A percentile compares a stretch with the other conserved stretches of the same genome.
Evolutionary conservation across 2,113 vertebrate species (phyloP).

Genomic region (Grammomys surdaster): DNA sequence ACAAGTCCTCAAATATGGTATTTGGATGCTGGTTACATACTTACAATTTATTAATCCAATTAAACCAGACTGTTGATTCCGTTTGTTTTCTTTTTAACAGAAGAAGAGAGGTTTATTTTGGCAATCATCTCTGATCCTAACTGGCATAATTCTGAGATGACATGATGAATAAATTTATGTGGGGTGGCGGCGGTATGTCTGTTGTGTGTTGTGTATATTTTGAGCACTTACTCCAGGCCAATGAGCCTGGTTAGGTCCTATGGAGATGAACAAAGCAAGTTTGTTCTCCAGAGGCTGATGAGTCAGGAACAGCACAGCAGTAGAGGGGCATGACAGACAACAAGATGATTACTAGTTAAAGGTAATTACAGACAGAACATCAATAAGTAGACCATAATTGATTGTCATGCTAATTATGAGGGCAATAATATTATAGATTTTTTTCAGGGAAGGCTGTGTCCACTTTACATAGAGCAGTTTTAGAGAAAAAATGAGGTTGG

Average conservation of each 20-base stretch:
- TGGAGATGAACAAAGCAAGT: constrained; percentile 6
- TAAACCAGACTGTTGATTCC: background rate
- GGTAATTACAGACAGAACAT: background rate
- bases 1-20: background rate
- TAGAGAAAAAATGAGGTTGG: background rate
- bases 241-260: background rate
- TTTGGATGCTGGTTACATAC: background rate
- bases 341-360: constrained; percentile 36
- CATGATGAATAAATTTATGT: background rate
- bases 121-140: background rate
- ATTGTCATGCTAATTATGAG: constrained; percentile 21
- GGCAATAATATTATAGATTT: constrained; percentile 17
- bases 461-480: constrained; percentile 8
- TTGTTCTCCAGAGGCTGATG: background rate
- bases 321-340: constrained; percentile 22
- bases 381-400: background rate
- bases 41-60: constrained; percentile 1
- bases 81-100: background rate
- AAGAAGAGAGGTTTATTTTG: background rate
- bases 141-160: background rate
- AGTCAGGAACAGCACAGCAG: background rate
- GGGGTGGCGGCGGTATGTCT: background rate
- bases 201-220: background rate
- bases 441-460: constrained; percentile 37
- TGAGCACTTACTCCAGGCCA: constrained; percentile 15